phyloP scores from a whole-genome alignment of 2,113 vertebrate species.

The Chascanopsetta lugubris region DNA sequence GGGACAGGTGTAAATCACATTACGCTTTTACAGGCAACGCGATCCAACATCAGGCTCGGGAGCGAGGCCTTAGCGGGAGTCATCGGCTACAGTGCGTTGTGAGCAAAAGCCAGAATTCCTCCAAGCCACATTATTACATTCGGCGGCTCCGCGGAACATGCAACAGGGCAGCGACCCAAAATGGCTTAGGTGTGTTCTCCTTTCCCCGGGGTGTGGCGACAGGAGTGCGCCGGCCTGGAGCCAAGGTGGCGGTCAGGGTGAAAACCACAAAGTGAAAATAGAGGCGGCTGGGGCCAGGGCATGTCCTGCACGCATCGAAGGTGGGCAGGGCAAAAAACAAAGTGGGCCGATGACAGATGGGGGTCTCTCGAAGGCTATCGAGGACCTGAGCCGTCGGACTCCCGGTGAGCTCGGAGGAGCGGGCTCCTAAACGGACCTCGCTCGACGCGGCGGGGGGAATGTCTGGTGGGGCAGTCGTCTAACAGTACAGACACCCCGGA shows the following conservation, averaged over 20 bases:
- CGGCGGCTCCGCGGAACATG: slow-evolving; percentile 56
- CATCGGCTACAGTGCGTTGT: slow-evolving; percentile 37
- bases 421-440: slow-evolving; percentile 7
- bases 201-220: slow-evolving; percentile 70
- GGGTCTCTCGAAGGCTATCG: slow-evolving; percentile 34
- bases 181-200: slow-evolving; percentile 74
- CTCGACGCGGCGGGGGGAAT: slow-evolving; percentile 30
- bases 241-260: slow-evolving; percentile 66
- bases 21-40: slow-evolving; percentile 59
- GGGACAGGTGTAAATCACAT: slow-evolving; percentile 60
- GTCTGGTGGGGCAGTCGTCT: slow-evolving; percentile 25
- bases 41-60: slow-evolving; percentile 45
- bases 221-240: slow-evolving; percentile 63
- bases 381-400: slow-evolving; percentile 15
- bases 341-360: slow-evolving; percentile 61
- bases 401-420: slow-evolving; percentile 22
- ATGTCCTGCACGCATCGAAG: slow-evolving; percentile 64
- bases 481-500: slow-evolving; percentile 40
- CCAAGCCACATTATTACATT: slow-evolving; percentile 66
- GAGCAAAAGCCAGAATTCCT: slow-evolving; percentile 61
- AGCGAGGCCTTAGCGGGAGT: slow-evolving; percentile 55
- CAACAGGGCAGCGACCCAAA: slow-evolving; percentile 63
- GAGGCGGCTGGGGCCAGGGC: slow-evolving; percentile 55
- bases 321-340: slow-evolving; percentile 60
- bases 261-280: slow-evolving; percentile 72